Base-by-base conservation (phyloP, 2,113 vertebrate species). In the Coryphaenoides rupestris region DNA sequence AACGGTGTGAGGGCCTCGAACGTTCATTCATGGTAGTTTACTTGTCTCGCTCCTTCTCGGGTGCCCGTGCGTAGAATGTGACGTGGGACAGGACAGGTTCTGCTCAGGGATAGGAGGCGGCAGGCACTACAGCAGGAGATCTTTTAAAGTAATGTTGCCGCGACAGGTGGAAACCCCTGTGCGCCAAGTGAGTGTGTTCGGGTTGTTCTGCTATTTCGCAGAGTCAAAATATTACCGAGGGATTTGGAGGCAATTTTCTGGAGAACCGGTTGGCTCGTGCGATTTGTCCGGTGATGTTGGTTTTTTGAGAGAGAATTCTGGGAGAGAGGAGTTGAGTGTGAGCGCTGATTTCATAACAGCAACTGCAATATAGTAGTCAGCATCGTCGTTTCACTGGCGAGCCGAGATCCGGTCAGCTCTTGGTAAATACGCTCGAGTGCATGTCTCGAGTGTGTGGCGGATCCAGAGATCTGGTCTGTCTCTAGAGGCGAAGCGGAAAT, bases 71-170 rank as follows among this genome's bases (percentile, higher is more conserved):
- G 6, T 33, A 85, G 83, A n/a, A n/a, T n/a, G 75, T 85, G 58
- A 90, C 86, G n/a, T n/a, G n/a, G 1, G 86, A 70, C 63, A 80
- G 85, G 13, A n/a, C 84, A 88, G 68, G 90, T 89, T 68, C 57
- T 91, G 19, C 88, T 86, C 70, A 89, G 89, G 66, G 79, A 84
- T 16, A 90, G 87, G 89, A 89, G n/a, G 89, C 65, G 88, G 85
- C 21, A 88, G n/a, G n/a, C n/a, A n/a, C n/a, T n/a, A n/a, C n/a
- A n/a, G n/a, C n/a, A n/a, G n/a, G n/a, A n/a, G n/a, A n/a, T n/a
- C n/a, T n/a, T n/a, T n/a, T n/a, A n/a, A n/a, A n/a, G n/a, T n/a
- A n/a, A n/a, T n/a, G n/a, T n/a, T n/a, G n/a, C n/a, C n/a, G n/a
- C n/a, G n/a, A n/a, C n/a, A n/a, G n/a, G n/a, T n/a, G n/a, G n/a